These are phyloP conservation scores for Channa argus DNA, from an alignment of 2,113 vertebrate genomes.

Conservation along the genomic window DNA sequence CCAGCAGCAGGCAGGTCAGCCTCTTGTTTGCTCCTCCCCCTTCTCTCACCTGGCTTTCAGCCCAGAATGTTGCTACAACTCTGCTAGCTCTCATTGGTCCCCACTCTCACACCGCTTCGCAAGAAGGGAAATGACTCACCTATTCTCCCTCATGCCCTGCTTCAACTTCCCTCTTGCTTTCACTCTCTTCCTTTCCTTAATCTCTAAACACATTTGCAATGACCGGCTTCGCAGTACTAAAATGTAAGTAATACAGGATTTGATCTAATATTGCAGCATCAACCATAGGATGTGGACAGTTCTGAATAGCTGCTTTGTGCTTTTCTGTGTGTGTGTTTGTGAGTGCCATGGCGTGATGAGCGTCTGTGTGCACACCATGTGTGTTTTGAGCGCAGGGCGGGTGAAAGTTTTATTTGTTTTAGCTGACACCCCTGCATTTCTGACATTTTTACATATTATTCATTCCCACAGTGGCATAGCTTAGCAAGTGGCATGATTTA, in stretches of 20 bases:
- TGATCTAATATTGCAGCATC: slow-evolving; percentile 63
- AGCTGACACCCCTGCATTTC: slow-evolving; percentile 75
- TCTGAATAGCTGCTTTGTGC: slow-evolving; percentile 78
- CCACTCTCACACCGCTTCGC: slow-evolving; percentile 71
- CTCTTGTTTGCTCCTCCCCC: slow-evolving; percentile 76
- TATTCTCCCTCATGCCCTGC: slow-evolving; percentile 74
- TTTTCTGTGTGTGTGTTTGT: slow-evolving; percentile 35
- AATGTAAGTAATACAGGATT: slow-evolving; percentile 74
- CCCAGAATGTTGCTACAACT: slow-evolving; percentile 85
- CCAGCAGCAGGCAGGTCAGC: slow-evolving; percentile 74
- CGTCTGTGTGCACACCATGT: slow-evolving; percentile 58
- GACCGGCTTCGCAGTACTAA: slow-evolving; percentile 54
- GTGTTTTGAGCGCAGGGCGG: slow-evolving; percentile 67
- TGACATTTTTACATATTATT: slow-evolving; percentile 76
- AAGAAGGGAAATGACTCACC: slow-evolving; percentile 84
- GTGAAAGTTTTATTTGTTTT: slow-evolving; percentile 82
- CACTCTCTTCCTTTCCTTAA: slow-evolving; percentile 71
- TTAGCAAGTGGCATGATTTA: slow-evolving; percentile 47
- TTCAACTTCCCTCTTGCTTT: slow-evolving; percentile 73
- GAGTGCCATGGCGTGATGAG: slow-evolving; percentile 45
- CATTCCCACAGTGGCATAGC: slow-evolving; percentile 62
- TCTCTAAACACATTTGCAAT: slow-evolving; percentile 73
- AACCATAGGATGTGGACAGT: slow-evolving; percentile 62
- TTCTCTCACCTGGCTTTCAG: slow-evolving; percentile 79
- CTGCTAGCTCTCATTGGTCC: slow-evolving; percentile 77